Evolutionary conservation across 1,140 invertebrate genomes (phyloP), one percentile per base, ranked within the genome.

Genomic region (Microplitis demolitor): DNA sequence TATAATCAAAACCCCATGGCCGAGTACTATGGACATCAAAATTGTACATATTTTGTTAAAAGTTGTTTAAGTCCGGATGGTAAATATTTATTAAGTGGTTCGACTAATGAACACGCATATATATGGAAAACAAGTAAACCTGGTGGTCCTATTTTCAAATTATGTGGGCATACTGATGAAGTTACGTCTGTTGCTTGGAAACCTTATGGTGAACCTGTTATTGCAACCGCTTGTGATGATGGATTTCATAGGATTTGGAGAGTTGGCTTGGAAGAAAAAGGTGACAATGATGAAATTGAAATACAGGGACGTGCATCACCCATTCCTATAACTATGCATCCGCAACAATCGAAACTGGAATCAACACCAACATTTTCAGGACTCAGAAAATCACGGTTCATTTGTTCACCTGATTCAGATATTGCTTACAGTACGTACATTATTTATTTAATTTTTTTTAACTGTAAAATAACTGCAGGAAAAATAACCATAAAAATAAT

Each of bases 121-220:
- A 92, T 97, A 72, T 97, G 95, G 95, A 91, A 92, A 79, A 88
- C 91, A 4, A 89, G 89, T 3, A 88, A 88, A 75, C 85, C 88
- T n/a, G 89, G 90, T 31, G 75, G 85, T 60, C 93, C 93, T 0
- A 77, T 95, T 16, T 88, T 93, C 9, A 89, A 89, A 69, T 86
- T 96, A 0, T 86, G 84, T 3, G 94, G 94, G 0, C 95, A 97
- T 79, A 88, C 87, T 13, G 93, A 92, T 4, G 95, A 97, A 88
- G 95, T 96, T 0, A 95, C 95, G 1, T 92, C 92, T 80, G 93
- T 96, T 4, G 91, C 93, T 0, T 96, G 95, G 95, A 91, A 91
- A 74, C 82, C 75, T 33, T 73, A 79, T 50, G 86, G 88, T 61
- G 81, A 88, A 75, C 80, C 84, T 31, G 90, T 89, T 80, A 85